Conservation (phyloP, 1,140 invertebrate genomes). For the Gonatopus flavifemur region DNA sequence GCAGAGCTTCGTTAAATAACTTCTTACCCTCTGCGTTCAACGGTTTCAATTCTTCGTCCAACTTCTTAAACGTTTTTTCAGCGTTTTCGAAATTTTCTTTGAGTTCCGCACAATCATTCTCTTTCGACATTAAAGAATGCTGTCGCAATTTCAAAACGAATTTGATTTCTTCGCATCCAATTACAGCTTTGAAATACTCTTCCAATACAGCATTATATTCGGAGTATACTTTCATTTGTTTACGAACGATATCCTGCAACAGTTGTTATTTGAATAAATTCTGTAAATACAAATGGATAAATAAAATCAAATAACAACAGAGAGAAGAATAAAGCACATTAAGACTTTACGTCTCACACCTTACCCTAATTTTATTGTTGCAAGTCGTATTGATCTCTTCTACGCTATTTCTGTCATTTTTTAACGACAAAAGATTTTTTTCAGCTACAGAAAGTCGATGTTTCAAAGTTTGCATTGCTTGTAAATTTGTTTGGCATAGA, state of each 20-base stretch:
- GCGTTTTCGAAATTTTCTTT: conserved; percentile 27
- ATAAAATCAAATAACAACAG: not conserved
- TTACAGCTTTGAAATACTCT: conserved; percentile 30
- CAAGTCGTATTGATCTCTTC: conserved; percentile 37
- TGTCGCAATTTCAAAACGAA: conserved; percentile 39
- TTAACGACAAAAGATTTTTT: conserved; percentile 25
- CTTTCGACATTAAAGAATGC: conserved; percentile 20
- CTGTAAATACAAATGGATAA: not conserved
- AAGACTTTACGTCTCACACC: no score
- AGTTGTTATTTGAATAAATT: not conserved
- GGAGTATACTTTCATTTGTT: conserved; percentile 30
- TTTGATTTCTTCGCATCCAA: conserved; percentile 24
- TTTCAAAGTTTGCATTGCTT: conserved; percentile 35
- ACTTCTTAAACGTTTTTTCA: conserved; percentile 33
- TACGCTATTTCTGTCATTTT: conserved; percentile 35
- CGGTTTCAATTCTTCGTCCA: conserved; percentile 35
- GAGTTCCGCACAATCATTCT: conserved; percentile 34
- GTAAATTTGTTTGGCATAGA: conserved; percentile 27
- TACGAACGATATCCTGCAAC: conserved; percentile 18
- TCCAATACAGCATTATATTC: conserved; percentile 34
- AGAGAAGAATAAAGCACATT: no score
- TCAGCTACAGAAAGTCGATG: conserved; percentile 38
- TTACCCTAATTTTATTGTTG: conserved; percentile 39
- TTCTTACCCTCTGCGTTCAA: conserved; percentile 34
- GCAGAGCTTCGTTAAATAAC: conserved; percentile 36